Conservation (phyloP, 2,888 invertebrate genomes). For the Tanytarsus gracilentus region DNA sequence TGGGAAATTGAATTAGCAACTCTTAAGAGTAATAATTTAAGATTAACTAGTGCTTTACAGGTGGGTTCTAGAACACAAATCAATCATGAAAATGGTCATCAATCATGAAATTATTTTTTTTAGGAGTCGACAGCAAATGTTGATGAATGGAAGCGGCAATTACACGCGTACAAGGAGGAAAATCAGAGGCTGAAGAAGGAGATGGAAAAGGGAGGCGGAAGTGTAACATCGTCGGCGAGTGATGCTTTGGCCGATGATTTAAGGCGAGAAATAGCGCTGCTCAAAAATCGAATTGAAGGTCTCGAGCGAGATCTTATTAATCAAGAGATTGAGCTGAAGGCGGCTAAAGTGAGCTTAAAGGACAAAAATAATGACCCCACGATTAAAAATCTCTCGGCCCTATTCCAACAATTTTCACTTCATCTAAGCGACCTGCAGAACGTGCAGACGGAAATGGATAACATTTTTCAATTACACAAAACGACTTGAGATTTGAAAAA, state of each 20-base stretch:
- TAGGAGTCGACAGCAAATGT: slow-evolving; percentile 89
- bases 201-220: slow-evolving; percentile 52
- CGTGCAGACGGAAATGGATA: slow-evolving; percentile 44
- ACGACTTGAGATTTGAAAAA: slow-evolving; percentile 27
- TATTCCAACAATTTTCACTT: slow-evolving; percentile 47
- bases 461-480: slow-evolving; percentile 38
- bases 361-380: slow-evolving; percentile 62
- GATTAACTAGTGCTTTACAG: slow-evolving; percentile 90
- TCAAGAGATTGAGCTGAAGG: slow-evolving; percentile 73
- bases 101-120: background rate
- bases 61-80: slow-evolving; percentile 43
- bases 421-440: slow-evolving; percentile 39
- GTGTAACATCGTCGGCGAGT: slow-evolving; percentile 11
- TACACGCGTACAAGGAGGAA: slow-evolving; percentile 86
- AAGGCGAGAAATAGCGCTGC: slow-evolving; percentile 59
- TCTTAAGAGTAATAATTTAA: slow-evolving; percentile 89
- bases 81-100: background rate
- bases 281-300: slow-evolving; percentile 73
- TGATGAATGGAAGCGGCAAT: slow-evolving; percentile 95
- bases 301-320: slow-evolving; percentile 71
- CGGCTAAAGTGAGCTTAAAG: slow-evolving; percentile 42
- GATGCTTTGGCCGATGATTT: slow-evolving; percentile 51
- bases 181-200: slow-evolving; percentile 73
- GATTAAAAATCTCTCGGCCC: slow-evolving; percentile 67
- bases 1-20: slow-evolving; percentile 97